Evolutionary conservation across 2,113 vertebrate species (phyloP).

Genomic region (Egretta garzetta): DNA sequence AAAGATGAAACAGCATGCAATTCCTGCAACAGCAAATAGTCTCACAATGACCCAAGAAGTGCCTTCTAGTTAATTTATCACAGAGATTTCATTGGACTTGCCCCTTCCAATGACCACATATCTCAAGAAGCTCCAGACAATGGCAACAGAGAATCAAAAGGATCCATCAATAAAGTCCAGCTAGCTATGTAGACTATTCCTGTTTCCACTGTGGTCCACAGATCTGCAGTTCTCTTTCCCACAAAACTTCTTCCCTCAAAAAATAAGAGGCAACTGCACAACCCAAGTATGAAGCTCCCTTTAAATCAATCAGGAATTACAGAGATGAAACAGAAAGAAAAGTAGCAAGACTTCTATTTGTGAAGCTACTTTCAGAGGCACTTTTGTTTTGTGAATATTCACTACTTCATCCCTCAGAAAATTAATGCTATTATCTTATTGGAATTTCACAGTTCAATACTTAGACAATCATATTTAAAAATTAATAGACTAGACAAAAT

Average conservation of each 20-base stretch:
- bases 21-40: neutral
- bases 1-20: neutral
- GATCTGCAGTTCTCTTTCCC: neutral
- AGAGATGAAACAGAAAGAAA: neutral
- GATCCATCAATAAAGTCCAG: neutral
- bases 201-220: neutral
- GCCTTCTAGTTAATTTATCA: neutral
- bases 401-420: neutral
- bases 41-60: neutral
- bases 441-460: neutral
- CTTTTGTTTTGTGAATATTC: neutral
- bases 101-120: neutral
- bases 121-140: neutral
- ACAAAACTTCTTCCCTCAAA: neutral
- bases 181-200: rapidly evolving
- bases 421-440: neutral
- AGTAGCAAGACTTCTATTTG: neutral
- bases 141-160: neutral
- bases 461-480: neutral
- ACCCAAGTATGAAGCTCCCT: neutral
- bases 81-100: neutral
- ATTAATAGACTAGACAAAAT: neutral
- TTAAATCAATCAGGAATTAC: neutral
- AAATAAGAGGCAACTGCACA: neutral
- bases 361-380: neutral